Evolutionary conservation across 2,888 invertebrate species (phyloP).

Genomic region (Hyppa rectilinea): DNA sequence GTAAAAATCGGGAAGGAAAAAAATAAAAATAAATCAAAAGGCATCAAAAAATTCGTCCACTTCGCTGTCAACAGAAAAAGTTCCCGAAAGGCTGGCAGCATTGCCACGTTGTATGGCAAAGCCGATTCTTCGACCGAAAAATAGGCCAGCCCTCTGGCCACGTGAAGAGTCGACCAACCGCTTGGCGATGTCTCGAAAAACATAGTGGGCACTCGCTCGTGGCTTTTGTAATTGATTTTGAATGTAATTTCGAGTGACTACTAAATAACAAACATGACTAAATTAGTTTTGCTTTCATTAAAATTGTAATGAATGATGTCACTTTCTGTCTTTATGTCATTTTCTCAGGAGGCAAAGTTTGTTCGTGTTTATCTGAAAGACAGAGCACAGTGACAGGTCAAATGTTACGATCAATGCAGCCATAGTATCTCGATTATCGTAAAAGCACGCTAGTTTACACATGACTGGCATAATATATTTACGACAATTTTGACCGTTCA

Average conservation of each 20-base stretch:
- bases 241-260: neutral
- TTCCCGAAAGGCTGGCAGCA: too few species aligned
- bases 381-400: conserved; percentile 26
- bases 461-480: conserved; percentile 39
- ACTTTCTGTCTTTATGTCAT: conserved; percentile 34
- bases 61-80: too few species aligned
- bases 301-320: conserved; percentile 28
- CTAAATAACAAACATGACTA: neutral
- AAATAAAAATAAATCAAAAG: too few species aligned
- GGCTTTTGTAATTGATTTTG: too few species aligned
- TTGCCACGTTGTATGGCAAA: too few species aligned
- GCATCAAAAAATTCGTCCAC: too few species aligned
- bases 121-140: too few species aligned
- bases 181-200: too few species aligned
- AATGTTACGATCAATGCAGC: conserved; percentile 44
- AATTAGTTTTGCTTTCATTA: conserved; percentile 15
- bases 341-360: conserved; percentile 13
- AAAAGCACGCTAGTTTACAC: conserved; percentile 46
- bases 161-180: too few species aligned
- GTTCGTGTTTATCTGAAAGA: conserved; percentile 40
- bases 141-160: too few species aligned
- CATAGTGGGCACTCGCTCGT: too few species aligned
- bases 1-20: too few species aligned
- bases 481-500: conserved; percentile 11
- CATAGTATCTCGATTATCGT: conserved; percentile 47